Percentiles rank a stretch among this genome's conserved stretches.
Conservation (phyloP, 1,140 invertebrate genomes). For the Heliconius hermathena region DNA sequence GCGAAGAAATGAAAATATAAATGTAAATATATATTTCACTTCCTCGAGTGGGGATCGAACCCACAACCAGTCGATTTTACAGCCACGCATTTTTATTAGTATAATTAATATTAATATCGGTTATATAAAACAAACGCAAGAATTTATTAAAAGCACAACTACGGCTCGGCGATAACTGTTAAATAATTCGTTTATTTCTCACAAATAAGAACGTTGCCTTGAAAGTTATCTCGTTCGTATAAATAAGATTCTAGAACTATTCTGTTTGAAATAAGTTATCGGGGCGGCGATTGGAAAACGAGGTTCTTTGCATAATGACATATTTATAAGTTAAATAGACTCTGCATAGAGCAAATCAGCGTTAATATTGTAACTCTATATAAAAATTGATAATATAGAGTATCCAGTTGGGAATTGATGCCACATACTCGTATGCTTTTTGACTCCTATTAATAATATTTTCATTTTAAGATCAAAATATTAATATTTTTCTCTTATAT, state of each 20-base stretch:
- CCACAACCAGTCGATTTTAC: too few relatives aligned
- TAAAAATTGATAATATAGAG: too few relatives aligned
- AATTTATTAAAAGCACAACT: neutral
- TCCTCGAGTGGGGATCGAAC: too few relatives aligned
- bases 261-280: slow-evolving; percentile 1
- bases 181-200: neutral
- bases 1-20: too few relatives aligned
- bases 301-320: neutral
- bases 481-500: too few relatives aligned
- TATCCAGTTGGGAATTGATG: too few relatives aligned
- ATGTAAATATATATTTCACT: too few relatives aligned
- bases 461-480: too few relatives aligned
- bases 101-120: neutral
- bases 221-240: neutral
- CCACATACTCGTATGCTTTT: too few relatives aligned
- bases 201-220: neutral
- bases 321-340: neutral
- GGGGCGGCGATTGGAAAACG: neutral
- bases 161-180: neutral
- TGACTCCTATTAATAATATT: too few relatives aligned
- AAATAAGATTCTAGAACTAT: neutral
- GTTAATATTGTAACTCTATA: too few relatives aligned
- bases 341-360: too few relatives aligned
- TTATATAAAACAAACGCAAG: neutral
- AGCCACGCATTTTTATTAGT: neutral